A percentile compares a stretch with the other conserved stretches of the same genome.
These are phyloP conservation scores for Craseonycteris thonglongyai DNA, from an alignment of 2,113 vertebrate species.

Conservation along the genomic window DNA sequence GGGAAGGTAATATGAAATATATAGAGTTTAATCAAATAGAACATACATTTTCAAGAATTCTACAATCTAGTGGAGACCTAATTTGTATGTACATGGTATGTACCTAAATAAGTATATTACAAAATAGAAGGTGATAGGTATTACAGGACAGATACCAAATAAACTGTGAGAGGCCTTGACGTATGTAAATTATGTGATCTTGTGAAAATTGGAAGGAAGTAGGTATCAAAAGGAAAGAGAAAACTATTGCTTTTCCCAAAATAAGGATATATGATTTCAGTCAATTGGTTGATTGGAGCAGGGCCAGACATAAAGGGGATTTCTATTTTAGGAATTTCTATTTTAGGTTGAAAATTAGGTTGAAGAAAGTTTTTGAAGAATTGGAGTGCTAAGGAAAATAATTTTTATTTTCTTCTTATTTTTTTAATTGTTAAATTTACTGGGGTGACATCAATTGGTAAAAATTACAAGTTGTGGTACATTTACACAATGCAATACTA, in stretches of 20 bases:
- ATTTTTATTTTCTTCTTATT: too few relatives aligned
- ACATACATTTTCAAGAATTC: background rate
- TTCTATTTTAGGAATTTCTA: too few relatives aligned
- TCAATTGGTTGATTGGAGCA: background rate
- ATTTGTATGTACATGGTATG: too few relatives aligned
- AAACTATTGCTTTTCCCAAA: background rate
- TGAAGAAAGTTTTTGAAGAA: conserved; percentile 25
- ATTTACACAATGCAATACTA: too few relatives aligned
- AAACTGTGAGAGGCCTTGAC: background rate
- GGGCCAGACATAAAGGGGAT: background rate
- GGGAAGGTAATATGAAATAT: background rate
- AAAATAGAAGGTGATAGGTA: background rate
- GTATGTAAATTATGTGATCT: background rate
- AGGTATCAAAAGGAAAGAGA: background rate
- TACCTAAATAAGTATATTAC: background rate
- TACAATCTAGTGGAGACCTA: background rate
- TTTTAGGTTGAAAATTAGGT: background rate
- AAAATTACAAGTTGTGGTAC: too few relatives aligned
- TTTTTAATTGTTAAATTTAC: too few relatives aligned
- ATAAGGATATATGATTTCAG: background rate
- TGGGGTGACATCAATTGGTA: too few relatives aligned
- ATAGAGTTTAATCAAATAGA: background rate
- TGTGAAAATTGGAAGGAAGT: background rate
- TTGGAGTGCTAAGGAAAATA: background rate
- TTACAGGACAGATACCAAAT: background rate